These are phyloP conservation scores for Periplaneta americana DNA, from an alignment of 1,140 invertebrate species.

Conservation along the genomic window DNA sequence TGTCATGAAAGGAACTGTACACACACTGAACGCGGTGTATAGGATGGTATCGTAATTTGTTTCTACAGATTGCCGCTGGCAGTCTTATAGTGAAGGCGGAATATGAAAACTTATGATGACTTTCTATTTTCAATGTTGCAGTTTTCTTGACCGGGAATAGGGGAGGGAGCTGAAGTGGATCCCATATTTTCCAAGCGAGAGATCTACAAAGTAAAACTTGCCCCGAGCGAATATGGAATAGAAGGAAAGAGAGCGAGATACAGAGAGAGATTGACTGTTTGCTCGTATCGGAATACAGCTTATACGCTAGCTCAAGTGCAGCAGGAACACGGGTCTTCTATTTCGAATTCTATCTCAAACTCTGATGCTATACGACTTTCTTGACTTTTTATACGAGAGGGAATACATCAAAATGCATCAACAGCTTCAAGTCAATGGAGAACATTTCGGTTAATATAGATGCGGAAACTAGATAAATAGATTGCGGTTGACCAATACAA, in stretches of 20 bases:
- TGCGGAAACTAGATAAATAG: too few species aligned
- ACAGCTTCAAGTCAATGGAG: background rate
- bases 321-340: background rate
- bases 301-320: background rate
- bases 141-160: background rate
- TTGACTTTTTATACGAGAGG: background rate
- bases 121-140: too few species aligned
- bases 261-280: background rate
- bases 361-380: background rate
- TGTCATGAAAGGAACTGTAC: too few species aligned
- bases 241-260: too few species aligned
- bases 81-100: too few species aligned
- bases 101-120: too few species aligned
- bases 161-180: background rate
- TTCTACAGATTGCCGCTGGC: too few species aligned
- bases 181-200: background rate
- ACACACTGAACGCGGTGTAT: too few species aligned
- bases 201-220: background rate
- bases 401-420: background rate
- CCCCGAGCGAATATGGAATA: background rate
- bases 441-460: background rate
- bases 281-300: background rate
- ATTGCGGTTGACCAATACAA: too few species aligned
- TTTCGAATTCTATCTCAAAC: background rate
- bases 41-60: too few species aligned